These are phyloP conservation scores for Unio delphinus DNA, from an alignment of 2,888 invertebrate species.

Conservation along the genomic window DNA sequence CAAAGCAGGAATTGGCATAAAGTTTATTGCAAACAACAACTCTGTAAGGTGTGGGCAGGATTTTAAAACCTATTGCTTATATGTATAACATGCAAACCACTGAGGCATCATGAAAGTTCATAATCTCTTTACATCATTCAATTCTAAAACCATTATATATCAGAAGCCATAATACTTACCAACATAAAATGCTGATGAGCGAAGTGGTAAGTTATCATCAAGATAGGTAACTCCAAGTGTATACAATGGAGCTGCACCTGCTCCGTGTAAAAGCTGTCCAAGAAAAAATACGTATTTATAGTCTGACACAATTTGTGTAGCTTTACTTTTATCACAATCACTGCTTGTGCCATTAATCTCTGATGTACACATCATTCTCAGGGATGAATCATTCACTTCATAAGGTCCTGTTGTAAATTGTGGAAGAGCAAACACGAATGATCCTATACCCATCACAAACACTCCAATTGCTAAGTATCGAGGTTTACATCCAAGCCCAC, in stretches of 20 bases:
- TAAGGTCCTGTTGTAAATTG: slow-evolving; percentile 84
- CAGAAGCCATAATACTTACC: slow-evolving; percentile 76
- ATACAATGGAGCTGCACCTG: slow-evolving; percentile 89
- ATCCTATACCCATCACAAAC: slow-evolving; percentile 75
- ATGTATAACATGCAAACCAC: neutral
- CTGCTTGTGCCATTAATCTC: slow-evolving; percentile 24
- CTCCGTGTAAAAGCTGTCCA: slow-evolving; percentile 88
- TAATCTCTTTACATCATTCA: neutral
- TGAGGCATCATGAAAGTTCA: neutral
- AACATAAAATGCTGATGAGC: slow-evolving; percentile 88
- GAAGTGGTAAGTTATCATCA: slow-evolving; percentile 89
- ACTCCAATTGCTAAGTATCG: slow-evolving; percentile 83
- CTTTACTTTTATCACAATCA: slow-evolving; percentile 18
- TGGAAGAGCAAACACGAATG: slow-evolving; percentile 85
- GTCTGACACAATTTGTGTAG: slow-evolving; percentile 45
- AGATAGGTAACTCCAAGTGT: slow-evolving; percentile 90
- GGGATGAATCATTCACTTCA: slow-evolving; percentile 38
- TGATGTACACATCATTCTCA: slow-evolving; percentile 27
- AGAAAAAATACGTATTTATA: slow-evolving; percentile 79
- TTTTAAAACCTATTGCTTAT: neutral
- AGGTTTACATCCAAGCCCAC: slow-evolving; percentile 76
- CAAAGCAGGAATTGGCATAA: no score
- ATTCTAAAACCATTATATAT: neutral
- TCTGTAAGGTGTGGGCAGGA: no score
- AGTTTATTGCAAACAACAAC: no score